phyloP scores from a whole-genome alignment of 2,113 vertebrate species.

The Charadrius vociferus region DNA sequence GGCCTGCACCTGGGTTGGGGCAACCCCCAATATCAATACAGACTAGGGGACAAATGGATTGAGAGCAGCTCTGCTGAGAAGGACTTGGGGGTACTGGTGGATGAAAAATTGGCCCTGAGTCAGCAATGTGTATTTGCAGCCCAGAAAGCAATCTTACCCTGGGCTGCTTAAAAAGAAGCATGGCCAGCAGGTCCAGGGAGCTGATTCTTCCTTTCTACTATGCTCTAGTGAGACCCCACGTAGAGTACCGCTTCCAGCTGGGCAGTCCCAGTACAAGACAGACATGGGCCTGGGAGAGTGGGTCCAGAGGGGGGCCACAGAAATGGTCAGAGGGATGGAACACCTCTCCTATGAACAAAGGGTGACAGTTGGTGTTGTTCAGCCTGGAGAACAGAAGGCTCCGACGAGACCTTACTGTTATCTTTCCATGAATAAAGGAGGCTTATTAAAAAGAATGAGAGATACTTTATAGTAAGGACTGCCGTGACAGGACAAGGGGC shows the following conservation, averaged over 20 bases:
- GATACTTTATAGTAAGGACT: neutral
- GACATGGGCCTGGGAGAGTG: too few relatives aligned
- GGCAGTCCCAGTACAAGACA: neutral
- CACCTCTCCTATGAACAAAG: neutral
- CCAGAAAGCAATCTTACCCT: neutral
- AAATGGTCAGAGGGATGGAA: neutral
- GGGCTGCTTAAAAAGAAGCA: neutral
- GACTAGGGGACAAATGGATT: neutral
- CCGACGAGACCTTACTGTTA: neutral
- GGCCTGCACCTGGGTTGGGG: neutral
- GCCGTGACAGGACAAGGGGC: neutral
- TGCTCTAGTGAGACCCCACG: accelerated
- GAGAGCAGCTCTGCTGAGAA: neutral
- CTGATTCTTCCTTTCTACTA: neutral
- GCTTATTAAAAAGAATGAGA: neutral
- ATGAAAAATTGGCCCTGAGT: neutral
- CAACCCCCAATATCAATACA: neutral
- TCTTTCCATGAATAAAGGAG: neutral
- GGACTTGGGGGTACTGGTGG: neutral
- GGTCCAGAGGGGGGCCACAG: neutral
- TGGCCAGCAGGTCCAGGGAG: neutral
- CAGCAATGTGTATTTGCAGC: neutral
- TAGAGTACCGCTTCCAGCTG: neutral
- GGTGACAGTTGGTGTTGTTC: neutral
- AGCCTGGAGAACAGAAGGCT: neutral